A percentile compares a stretch with the other conserved stretches of the same genome.
phyloP scores from a whole-genome alignment of 2,888 invertebrate genomes.

The Hirtodrosophila alboralis region DNA sequence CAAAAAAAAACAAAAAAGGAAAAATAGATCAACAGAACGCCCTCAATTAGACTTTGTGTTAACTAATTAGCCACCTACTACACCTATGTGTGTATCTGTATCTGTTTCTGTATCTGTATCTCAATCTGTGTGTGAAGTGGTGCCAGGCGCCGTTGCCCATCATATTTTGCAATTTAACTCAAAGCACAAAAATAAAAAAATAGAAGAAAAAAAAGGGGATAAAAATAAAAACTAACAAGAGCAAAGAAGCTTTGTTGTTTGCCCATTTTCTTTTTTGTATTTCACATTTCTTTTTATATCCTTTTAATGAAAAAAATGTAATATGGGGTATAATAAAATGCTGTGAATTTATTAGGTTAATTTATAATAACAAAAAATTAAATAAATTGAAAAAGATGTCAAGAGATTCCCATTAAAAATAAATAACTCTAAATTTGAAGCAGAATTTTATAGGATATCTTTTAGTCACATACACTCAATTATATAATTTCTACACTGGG shows the following conservation, averaged over 20 bases:
- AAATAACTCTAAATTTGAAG: too few relatives aligned
- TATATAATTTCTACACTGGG: slow-evolving; percentile 30
- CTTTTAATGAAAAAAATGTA: too few relatives aligned
- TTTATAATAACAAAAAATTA: too few relatives aligned
- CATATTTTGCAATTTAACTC: slow-evolving; percentile 75
- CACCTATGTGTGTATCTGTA: slow-evolving; percentile 62
- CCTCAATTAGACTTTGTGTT: slow-evolving; percentile 82
- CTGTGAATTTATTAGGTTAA: too few relatives aligned
- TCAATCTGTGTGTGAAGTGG: slow-evolving; percentile 72
- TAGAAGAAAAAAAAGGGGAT: background rate
- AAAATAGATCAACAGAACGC: slow-evolving; percentile 25
- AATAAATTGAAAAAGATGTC: too few relatives aligned
- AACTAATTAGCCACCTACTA: slow-evolving; percentile 82
- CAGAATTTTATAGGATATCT: too few relatives aligned
- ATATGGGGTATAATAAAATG: too few relatives aligned
- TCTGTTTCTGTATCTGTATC: slow-evolving; percentile 48
- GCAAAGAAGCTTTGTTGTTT: slow-evolving; percentile 23
- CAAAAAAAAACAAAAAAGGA: slow-evolving; percentile 34
- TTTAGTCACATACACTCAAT: too few relatives aligned
- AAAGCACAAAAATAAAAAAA: slow-evolving; percentile 34
- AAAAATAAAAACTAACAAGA: slow-evolving; percentile 21
- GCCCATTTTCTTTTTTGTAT: background rate
- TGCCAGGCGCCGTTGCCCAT: slow-evolving; percentile 83
- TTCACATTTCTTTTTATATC: slow-evolving; percentile 20
- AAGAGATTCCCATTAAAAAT: too few relatives aligned